These are phyloP conservation scores for Drosophila mulleri DNA, from an alignment of 2,888 invertebrate genomes.

Conservation along the genomic window DNA sequence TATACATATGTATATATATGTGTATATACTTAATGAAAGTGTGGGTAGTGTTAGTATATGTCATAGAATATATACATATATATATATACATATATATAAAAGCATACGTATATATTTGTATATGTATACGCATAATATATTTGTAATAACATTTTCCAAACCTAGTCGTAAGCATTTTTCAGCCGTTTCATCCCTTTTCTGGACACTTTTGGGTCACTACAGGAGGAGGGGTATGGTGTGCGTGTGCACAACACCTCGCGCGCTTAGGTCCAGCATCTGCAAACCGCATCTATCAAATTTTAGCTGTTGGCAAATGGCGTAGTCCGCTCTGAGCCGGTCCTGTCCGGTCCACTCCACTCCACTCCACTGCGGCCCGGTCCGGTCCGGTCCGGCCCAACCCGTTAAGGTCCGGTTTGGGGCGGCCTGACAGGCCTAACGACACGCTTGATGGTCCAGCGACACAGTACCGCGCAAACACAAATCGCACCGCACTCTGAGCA, in stretches of 20 bases:
- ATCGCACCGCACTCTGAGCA: constrained; percentile 78
- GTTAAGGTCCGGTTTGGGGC: constrained; percentile 55
- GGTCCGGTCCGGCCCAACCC: constrained; percentile 14
- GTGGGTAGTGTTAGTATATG: constrained; percentile 22
- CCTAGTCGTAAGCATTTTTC: constrained; percentile 78
- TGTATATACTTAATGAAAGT: constrained; percentile 25
- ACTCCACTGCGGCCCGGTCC: background rate
- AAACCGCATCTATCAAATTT: constrained; percentile 80
- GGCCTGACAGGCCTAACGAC: constrained; percentile 75
- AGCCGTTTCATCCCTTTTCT: constrained; percentile 78
- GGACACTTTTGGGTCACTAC: constrained; percentile 71
- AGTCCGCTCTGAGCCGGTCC: constrained; percentile 50
- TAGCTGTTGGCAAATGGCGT: constrained; percentile 61
- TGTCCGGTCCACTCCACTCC: constrained; percentile 19
- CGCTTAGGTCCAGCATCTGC: constrained; percentile 70
- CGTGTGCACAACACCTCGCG: constrained; percentile 70
- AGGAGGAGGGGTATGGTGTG: constrained; percentile 22
- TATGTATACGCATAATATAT: constrained; percentile 73
- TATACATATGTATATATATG: constrained; percentile 24
- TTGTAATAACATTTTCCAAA: constrained; percentile 78
- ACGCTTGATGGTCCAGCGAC: constrained; percentile 71
- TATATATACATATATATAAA: background rate
- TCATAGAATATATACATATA: background rate
- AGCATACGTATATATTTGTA: constrained; percentile 16
- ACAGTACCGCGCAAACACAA: constrained; percentile 67